Evolutionary conservation across 2,888 invertebrate genomes (phyloP).

Genomic region (Hydroisotoma schaefferi): DNA sequence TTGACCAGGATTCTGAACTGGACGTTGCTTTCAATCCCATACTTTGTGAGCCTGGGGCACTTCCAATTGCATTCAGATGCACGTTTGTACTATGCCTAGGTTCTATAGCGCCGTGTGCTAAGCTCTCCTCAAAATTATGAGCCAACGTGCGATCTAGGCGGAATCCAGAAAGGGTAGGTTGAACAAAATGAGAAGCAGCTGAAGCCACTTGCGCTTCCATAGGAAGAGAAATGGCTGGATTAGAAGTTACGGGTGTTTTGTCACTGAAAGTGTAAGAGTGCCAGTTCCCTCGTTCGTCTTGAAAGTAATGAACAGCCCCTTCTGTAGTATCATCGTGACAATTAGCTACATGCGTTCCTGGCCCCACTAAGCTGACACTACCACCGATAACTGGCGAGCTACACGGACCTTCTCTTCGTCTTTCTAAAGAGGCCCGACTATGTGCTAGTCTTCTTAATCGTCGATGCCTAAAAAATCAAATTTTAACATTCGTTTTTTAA

Average conservation of each 20-base stretch:
- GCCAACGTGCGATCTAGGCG: not conserved
- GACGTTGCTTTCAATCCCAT: slow-evolving; percentile 41
- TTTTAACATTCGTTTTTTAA: slow-evolving; percentile 20
- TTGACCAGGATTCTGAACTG: slow-evolving; percentile 48
- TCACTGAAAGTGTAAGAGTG: slow-evolving; percentile 77
- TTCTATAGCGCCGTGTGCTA: slow-evolving; percentile 11
- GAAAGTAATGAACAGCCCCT: slow-evolving; percentile 79
- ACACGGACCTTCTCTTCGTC: slow-evolving; percentile 44
- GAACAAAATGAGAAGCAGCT: not conserved
- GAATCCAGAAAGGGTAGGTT: not conserved
- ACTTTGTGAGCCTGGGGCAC: slow-evolving; percentile 23
- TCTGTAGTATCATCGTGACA: slow-evolving; percentile 77
- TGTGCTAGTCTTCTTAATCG: slow-evolving; percentile 47
- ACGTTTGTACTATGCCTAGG: slow-evolving; percentile 39
- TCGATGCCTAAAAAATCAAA: slow-evolving; percentile 39
- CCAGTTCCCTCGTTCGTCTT: slow-evolving; percentile 82
- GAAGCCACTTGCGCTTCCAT: not conserved
- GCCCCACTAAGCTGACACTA: slow-evolving; percentile 48
- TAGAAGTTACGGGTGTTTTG: slow-evolving; percentile 16
- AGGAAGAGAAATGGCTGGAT: slow-evolving; percentile 21
- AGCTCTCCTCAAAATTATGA: slow-evolving; percentile 14
- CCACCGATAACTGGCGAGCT: slow-evolving; percentile 48
- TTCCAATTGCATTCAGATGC: slow-evolving; percentile 26
- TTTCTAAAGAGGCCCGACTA: slow-evolving; percentile 43
- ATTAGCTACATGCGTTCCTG: slow-evolving; percentile 66